Evolutionary conservation across 2,797 vertebrate species (phyloP), one percentile per base, ranked within the genome.

Genomic region (Paguma larvata): DNA sequence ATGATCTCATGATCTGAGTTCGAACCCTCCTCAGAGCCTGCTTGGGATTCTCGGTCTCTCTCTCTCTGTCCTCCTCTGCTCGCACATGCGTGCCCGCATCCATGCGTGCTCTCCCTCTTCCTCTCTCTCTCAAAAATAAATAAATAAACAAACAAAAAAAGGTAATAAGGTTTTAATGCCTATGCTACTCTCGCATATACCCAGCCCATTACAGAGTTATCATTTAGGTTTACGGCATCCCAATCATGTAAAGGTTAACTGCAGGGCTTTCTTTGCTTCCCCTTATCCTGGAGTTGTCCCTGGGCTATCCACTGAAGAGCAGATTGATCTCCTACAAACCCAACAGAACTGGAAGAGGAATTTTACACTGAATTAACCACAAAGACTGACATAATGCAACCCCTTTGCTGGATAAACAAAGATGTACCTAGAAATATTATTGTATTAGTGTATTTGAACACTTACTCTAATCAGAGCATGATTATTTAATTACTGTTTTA

Each of bases 401-500:
- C 19, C 13, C 9, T 68, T 83, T 65, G 56, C 91, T 70, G 19
- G 18, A 88, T 89, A 72, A 73, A 75, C 53, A 59, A 68, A 94
- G 72, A 87, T 63, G 19, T 78, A 32, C 4, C 25, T 18, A 41
- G 5, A 91, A 84, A 87, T 91, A 67, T 44, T 63, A 85, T 46
- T 73, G 48, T 41, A 79, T 89, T 91, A 79, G 44, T 79, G 56
- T 92, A 92, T 85, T 93, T 87, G 51, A 90, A 93, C 25, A 92
- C 56, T 92, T 94, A 82, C 87, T 92, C 80, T 94, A 84, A 92
- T 90, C 59, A 85, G 34, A 91, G 56, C 19, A 38, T 92, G 89
- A 91, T 87, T 44, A 84, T 75, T 90, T 97, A 92, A 86, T 85
- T 91, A 59, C 32, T 84, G 8, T 80, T 94, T 83, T 79, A 83